These are phyloP conservation scores for Meandrina meandrites DNA, from an alignment of 92 coral and sea anemone genomes.

Conservation along the genomic window DNA sequence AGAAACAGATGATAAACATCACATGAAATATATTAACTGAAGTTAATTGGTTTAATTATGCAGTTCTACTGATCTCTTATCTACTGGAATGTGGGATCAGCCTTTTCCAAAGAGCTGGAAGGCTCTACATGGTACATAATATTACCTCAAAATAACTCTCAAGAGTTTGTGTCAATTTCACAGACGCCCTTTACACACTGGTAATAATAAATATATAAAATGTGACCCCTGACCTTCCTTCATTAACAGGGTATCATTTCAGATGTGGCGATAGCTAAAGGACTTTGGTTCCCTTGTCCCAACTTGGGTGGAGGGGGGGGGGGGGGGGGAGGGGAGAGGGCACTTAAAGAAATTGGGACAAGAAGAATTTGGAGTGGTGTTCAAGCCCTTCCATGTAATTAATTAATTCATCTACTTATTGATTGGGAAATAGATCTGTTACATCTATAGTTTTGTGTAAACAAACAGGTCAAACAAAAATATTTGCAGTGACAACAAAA, in stretches of 20 bases:
- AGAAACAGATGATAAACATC: background rate
- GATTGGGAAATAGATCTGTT: background rate
- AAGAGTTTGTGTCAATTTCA: background rate
- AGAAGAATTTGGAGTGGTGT: background rate
- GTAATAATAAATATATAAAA: background rate
- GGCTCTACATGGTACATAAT: background rate
- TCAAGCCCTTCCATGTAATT: background rate
- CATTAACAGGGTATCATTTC: background rate
- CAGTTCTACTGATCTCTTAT: too few relatives aligned
- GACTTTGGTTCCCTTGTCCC: background rate
- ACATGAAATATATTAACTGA: background rate
- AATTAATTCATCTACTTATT: background rate
- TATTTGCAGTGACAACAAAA: too few relatives aligned
- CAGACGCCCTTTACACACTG: background rate
- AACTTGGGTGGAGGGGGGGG: background rate
- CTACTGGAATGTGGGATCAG: background rate
- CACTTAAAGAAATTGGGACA: background rate
- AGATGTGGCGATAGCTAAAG: background rate
- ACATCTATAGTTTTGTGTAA: background rate
- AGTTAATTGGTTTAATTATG: background rate
- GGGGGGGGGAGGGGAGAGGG: background rate
- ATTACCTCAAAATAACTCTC: background rate
- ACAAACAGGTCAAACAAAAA: background rate
- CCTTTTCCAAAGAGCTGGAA: background rate
- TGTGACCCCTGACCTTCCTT: background rate